Evolutionary conservation across 2,888 invertebrate genomes (phyloP), one percentile per base, ranked within the genome.

Genomic region (Plebejus anna): DNA sequence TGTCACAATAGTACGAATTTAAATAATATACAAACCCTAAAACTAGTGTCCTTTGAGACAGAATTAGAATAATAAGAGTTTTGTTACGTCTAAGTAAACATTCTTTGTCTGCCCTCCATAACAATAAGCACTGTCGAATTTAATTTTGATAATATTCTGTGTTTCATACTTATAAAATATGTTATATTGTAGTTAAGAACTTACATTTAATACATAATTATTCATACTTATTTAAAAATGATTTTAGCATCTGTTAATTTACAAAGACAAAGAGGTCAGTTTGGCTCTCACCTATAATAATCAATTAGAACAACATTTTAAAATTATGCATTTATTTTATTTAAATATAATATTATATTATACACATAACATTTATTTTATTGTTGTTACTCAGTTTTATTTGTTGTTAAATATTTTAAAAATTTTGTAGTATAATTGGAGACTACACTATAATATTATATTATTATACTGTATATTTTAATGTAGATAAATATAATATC

Each of bases 271-370:
- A 28, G 11, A 61, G 6, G 28, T 6, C 9, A 4, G 6, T 32
- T 11, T 32, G 11, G 66, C 32, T 66, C 66, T 66, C 66, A 66
- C 2, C 22, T 22, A 22, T 22, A 22, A 22, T 22, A 22, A 22
- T 22, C 22, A 22, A 22, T 2, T 28, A 28, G 11, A 32, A 32
- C 7, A 28, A 28, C 1, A 66, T 61, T 28, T 28, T 3, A 66
- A 66, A 32, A 22, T 59, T 13, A 66, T 11, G 32, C 66, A 66
- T 66, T 66, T 66, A 66, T 32, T 66, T 66, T 66, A 66, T 66
- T 66, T 59, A 22, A 66, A 66, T 32, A 66, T 22, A 22, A 22
- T 22, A 22, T 22, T 22, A 22, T 22, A 22, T 22, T 22, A 22
- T 66, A 66, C 28, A 61, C 13, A 66, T 66, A 13, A 22, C 13